These are phyloP conservation scores for Drosophila histrio DNA, from an alignment of 2,888 invertebrate species.

Conservation along the genomic window DNA sequence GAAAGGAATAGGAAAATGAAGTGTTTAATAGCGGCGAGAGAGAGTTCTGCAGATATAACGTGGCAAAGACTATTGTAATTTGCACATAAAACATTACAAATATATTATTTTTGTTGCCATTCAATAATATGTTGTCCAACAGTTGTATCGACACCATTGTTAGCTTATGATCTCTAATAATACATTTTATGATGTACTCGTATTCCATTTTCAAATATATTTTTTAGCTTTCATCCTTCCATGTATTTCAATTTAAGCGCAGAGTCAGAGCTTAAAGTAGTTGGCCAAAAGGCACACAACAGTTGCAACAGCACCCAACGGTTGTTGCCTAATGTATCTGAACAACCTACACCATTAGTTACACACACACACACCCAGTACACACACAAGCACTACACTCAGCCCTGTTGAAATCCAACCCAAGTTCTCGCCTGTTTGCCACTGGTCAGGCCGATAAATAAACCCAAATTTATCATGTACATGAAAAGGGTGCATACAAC, in stretches of 20 bases:
- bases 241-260: slow-evolving; percentile 3
- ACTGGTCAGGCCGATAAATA: slow-evolving; percentile 68
- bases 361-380: slow-evolving; percentile 29
- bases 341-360: slow-evolving; percentile 61
- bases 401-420: slow-evolving; percentile 24
- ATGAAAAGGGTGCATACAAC: slow-evolving; percentile 31
- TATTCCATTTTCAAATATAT: background rate
- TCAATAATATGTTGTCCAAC: background rate
- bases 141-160: background rate
- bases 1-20: too few species aligned
- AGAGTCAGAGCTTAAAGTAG: slow-evolving; percentile 47
- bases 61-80: too few species aligned
- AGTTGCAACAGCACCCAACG: slow-evolving; percentile 43
- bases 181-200: too few species aligned
- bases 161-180: too few species aligned
- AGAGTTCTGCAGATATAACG: too few species aligned
- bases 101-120: background rate
- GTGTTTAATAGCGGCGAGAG: too few species aligned
- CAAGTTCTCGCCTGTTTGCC: slow-evolving; percentile 53
- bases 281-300: slow-evolving; percentile 17
- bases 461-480: slow-evolving; percentile 76
- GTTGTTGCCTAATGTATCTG: slow-evolving; percentile 57
- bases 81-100: too few species aligned
- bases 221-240: background rate
- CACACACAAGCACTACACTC: background rate